phyloP scores from a whole-genome alignment of 2,888 invertebrate genomes.

The Mylabris sibirica region DNA sequence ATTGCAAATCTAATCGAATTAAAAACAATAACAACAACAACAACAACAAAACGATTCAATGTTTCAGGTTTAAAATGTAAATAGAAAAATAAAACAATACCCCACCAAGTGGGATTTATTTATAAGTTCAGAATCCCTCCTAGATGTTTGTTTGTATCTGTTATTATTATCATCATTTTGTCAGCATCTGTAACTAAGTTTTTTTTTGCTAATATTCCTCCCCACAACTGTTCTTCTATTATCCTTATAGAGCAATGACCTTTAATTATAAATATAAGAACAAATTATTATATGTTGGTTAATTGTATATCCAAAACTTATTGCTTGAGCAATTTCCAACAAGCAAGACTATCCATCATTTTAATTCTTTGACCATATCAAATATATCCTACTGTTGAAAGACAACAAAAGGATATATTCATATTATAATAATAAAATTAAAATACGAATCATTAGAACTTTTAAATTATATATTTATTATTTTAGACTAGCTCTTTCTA shows the following conservation, averaged over 20 bases:
- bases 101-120: conserved; percentile 1
- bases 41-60: background rate
- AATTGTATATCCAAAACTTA: conserved; percentile 8
- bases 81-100: background rate
- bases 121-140: background rate
- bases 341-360: conserved; percentile 5
- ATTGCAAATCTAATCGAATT: background rate
- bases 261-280: conserved; percentile 4
- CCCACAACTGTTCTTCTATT: background rate
- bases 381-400: background rate
- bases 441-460: no score
- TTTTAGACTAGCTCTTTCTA: no score
- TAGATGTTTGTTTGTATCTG: background rate
- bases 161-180: background rate
- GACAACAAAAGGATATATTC: background rate
- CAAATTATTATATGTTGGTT: conserved; percentile 2
- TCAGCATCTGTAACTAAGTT: background rate
- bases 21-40: background rate
- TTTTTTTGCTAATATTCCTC: background rate
- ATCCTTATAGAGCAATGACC: conserved; percentile 1
- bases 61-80: background rate
- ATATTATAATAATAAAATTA: no score
- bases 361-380: background rate
- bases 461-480: no score
- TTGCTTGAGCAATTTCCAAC: conserved; percentile 6